Base-by-base conservation (phyloP, 1,140 invertebrate genomes). In the Ceratina calcarata region DNA sequence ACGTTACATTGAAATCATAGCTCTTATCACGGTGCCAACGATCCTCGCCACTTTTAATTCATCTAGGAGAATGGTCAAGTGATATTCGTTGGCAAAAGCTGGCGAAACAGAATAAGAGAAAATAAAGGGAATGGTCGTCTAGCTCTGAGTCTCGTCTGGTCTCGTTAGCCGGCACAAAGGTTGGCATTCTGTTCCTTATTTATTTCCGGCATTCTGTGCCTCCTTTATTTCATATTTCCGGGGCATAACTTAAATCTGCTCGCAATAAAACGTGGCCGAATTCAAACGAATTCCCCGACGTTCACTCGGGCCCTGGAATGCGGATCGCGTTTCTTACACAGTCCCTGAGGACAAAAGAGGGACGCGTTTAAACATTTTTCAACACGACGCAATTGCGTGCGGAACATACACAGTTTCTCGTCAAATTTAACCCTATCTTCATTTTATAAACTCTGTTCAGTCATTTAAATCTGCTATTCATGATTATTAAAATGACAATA, bases 151-250 rank as follows among this genome's bases (percentile, higher is more conserved):
- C 60, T 18, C 18, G 53, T 32, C 53, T 49, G 16, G 16, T 12
- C 64, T 58, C 51, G 73, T 68, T 68, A 68, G n/a, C 20, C 32
- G 15, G 4, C 32, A 76, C 73, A 75, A 75, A 75, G 16, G n/a
- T 1, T 12, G 15, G 15, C 24, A 22, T 75, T 76, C 62, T 12
- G 13, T 76, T 76, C 45, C 73, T 58, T 55, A 68, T 76, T 58
- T 58, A 68, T 3, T 49, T 57, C 15, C 32, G 18, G 13, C 22
- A 37, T 74, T 75, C 61, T 10, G 16, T 75, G 65, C 37, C 72
- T 55, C 27, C 53, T 75, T 57, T 57, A 66, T 2, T 45, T 65
- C 15, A 37, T 37, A 37, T 37, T 37, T 37, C 53, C 37, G 20
- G 32, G 37, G 53, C 32, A 60, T 76, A 58, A 76, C 67, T 76